Evolutionary conservation across 2,888 invertebrate genomes (phyloP).

Genomic region (Drosophila nigricruria): DNA sequence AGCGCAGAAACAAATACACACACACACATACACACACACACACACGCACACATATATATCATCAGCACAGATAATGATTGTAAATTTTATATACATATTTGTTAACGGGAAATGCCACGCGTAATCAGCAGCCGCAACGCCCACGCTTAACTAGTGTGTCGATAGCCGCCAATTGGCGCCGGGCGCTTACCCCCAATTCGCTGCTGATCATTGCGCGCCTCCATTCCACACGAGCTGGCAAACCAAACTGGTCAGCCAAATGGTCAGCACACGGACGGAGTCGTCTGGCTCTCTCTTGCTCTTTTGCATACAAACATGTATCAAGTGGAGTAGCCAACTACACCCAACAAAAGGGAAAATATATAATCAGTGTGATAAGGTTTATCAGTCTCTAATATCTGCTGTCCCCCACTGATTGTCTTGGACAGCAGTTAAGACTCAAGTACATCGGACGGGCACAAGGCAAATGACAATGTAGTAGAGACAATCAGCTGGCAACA

Average conservation of each 20-base stretch:
- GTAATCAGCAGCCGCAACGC: conserved; percentile 24
- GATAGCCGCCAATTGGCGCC: conserved; percentile 12
- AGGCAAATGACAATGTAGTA: conserved; percentile 30
- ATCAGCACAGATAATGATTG: conserved; percentile 26
- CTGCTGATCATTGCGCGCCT: conserved; percentile 40
- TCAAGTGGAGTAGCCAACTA: conserved; percentile 4
- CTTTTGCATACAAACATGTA: conserved; percentile 3
- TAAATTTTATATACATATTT: conserved; percentile 24
- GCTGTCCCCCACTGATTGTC: conserved; percentile 25
- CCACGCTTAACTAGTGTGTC: conserved; percentile 11
- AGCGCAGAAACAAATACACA: conserved; percentile 8
- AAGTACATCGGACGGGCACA: conserved; percentile 44
- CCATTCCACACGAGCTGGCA: conserved; percentile 43
- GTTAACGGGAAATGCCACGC: conserved; percentile 20
- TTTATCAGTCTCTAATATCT: conserved; percentile 38
- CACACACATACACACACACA: neutral
- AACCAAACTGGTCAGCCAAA: conserved; percentile 51
- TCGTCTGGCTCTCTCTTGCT: neutral
- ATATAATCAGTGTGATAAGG: conserved; percentile 32
- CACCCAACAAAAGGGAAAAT: neutral
- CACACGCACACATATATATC: neutral
- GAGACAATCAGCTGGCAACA: conserved; percentile 23
- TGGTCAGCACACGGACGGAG: conserved; percentile 17
- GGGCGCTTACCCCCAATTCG: conserved; percentile 47
- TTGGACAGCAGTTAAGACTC: conserved; percentile 17